phyloP scores from a whole-genome alignment of 2,888 invertebrate species.

The Xanthia togata region DNA sequence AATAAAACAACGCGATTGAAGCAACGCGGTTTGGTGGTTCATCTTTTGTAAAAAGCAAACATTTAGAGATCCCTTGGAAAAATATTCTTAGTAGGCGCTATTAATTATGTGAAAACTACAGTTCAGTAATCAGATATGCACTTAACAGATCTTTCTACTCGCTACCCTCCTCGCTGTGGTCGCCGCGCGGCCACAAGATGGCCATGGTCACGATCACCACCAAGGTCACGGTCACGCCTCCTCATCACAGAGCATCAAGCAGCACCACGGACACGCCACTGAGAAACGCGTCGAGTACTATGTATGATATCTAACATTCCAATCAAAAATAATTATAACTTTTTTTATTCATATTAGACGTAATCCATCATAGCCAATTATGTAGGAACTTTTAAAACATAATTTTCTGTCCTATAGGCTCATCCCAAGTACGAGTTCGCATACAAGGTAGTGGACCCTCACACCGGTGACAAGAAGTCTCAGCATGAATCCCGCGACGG shows the following conservation, averaged over 20 bases:
- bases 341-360: not conserved
- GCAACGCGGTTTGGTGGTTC: too few species aligned
- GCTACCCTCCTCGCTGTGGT: not conserved
- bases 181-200: not conserved
- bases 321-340: not conserved
- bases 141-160: not conserved
- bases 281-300: slow-evolving; percentile 46
- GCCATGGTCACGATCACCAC: not conserved
- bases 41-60: too few species aligned
- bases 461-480: slow-evolving; percentile 85
- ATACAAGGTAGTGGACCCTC: slow-evolving; percentile 86
- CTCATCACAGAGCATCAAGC: too few species aligned
- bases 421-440: slow-evolving; percentile 86
- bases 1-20: too few species aligned
- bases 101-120: not conserved
- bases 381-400: not conserved
- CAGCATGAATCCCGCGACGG: slow-evolving; percentile 88
- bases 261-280: slow-evolving; percentile 61
- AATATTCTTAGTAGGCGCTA: too few species aligned
- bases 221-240: slow-evolving; percentile 41
- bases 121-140: not conserved
- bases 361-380: not conserved
- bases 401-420: not conserved
- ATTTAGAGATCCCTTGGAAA: too few species aligned
- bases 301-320: slow-evolving; percentile 20